Percentiles rank a stretch among this genome's conserved stretches.
phyloP scores from a whole-genome alignment of 1,140 invertebrate genomes.

The Chrysoperla carnea region DNA sequence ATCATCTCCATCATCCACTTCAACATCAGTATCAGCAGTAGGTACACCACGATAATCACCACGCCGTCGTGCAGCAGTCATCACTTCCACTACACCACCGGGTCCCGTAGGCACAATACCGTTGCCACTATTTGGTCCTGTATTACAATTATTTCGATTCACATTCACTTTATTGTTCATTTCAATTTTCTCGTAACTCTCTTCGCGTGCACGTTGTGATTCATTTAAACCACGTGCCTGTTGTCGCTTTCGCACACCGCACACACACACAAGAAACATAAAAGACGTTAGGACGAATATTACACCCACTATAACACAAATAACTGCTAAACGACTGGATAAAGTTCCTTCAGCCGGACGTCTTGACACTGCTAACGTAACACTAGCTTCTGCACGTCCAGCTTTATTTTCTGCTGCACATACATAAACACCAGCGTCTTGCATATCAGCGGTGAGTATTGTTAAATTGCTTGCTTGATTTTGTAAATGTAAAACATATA shows the following conservation, averaged over 20 bases:
- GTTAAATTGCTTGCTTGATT: constrained; percentile 44
- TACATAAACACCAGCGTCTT: constrained; percentile 53
- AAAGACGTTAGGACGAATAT: constrained; percentile 30
- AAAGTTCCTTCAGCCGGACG: constrained; percentile 24
- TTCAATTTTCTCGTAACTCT: constrained; percentile 60
- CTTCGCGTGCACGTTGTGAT: constrained; percentile 28
- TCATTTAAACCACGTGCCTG: constrained; percentile 19
- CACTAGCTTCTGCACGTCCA: constrained; percentile 46
- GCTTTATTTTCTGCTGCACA: constrained; percentile 63
- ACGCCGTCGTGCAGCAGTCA: constrained; percentile 26
- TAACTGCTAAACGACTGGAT: constrained; percentile 31
- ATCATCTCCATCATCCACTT: constrained; percentile 30
- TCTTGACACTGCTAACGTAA: constrained; percentile 45
- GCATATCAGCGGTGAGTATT: constrained; percentile 43
- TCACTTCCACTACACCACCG: constrained; percentile 19
- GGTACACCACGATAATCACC: constrained; percentile 52
- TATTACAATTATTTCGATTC: constrained; percentile 10
- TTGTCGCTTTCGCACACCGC: constrained; percentile 19
- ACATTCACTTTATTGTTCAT: constrained; percentile 33
- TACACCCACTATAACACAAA: constrained; percentile 35
- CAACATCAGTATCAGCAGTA: constrained; percentile 33
- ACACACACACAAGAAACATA: constrained; percentile 39
- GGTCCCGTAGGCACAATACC: constrained; percentile 3
- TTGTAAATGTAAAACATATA: constrained; percentile 28
- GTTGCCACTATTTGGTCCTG: not conserved